Evolutionary conservation across 1,140 invertebrate genomes (phyloP), one percentile per base, ranked within the genome.

Genomic region (Danaus melanippus): DNA sequence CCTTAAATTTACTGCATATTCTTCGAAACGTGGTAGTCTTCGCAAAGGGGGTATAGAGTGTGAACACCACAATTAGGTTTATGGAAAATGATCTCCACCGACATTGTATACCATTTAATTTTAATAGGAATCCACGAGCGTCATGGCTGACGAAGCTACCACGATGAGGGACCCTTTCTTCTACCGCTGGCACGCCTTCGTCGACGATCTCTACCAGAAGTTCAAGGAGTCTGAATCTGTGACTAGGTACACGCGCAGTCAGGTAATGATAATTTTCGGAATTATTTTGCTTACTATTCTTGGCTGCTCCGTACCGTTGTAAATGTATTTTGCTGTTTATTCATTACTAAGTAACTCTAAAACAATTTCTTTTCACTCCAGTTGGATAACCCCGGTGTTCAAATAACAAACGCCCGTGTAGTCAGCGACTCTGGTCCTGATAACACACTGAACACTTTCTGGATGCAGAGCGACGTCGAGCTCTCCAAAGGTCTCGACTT

Each of bases 151-250:
- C 64, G 88, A 90, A 11, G 89, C 90, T 0, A 92, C 91, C 0
- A 89, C 92, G 1, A 92, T 93, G 90, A 83, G 92, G 45, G 92
- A 93, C 76, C 92, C 92, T 0, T 86, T 92, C 56, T 93, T 93
- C 77, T 93, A 92, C 75, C 88, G 92, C 56, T 92, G 90, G 90
- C 92, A 93, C 64, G 89, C 90, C 8, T 90, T 89, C 64, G 84
- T 93, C 40, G 91, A 93, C 59, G 79, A 88, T 46, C 72, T 92
- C 10, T 93, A 92, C 86, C 89, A 92, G 62, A 88, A 89, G 57
- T 89, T 89, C 73, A 93, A 93, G 75, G 75, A 87, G 7, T 89
- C 88, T 2, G 10, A 56, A 2, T 88, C 88, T 21, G 78, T 93
- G 4, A 83, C 88, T 1, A 79, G 89, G 12, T 95, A 95, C 67